Conservation (phyloP, 2,797 vertebrate genomes). For the Hyperoplus immaculatus region DNA sequence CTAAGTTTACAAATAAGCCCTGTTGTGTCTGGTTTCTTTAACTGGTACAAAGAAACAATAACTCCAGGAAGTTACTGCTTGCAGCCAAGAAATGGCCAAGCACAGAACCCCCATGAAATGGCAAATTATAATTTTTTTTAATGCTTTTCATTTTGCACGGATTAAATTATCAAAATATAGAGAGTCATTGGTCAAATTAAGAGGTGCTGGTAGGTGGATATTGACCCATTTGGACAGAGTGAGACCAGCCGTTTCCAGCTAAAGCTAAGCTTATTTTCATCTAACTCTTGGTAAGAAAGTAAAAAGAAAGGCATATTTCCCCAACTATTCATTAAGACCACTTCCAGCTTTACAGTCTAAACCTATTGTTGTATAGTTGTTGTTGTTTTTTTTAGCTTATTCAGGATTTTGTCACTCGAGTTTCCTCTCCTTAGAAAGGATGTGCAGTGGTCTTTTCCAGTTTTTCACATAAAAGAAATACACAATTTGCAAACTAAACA, state of each 20-base stretch:
- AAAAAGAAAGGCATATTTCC: background rate
- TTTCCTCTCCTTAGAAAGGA: conserved; percentile 64
- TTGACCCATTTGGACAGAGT: background rate
- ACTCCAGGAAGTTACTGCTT: background rate
- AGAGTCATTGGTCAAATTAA: background rate
- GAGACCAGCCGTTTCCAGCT: background rate
- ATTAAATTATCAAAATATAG: background rate
- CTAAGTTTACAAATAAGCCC: background rate
- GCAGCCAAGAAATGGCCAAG: background rate
- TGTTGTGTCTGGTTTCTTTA: background rate
- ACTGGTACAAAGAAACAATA: background rate
- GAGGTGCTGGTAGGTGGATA: background rate
- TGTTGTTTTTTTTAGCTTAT: conserved; percentile 66
- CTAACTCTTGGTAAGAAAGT: background rate
- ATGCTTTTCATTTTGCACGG: background rate
- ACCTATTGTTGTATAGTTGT: conserved; percentile 21
- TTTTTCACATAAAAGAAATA: conserved; percentile 70
- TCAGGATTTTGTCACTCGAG: conserved; percentile 64
- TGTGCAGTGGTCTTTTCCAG: conserved; percentile 85
- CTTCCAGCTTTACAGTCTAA: conserved; percentile 55
- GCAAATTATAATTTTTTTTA: background rate
- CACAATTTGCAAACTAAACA: conserved; percentile 61
- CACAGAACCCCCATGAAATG: background rate
- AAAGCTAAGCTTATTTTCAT: background rate
- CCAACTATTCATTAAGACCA: conserved; percentile 16